Evolutionary conservation across 2,113 vertebrate species (phyloP).

Genomic region (Calypte anna): DNA sequence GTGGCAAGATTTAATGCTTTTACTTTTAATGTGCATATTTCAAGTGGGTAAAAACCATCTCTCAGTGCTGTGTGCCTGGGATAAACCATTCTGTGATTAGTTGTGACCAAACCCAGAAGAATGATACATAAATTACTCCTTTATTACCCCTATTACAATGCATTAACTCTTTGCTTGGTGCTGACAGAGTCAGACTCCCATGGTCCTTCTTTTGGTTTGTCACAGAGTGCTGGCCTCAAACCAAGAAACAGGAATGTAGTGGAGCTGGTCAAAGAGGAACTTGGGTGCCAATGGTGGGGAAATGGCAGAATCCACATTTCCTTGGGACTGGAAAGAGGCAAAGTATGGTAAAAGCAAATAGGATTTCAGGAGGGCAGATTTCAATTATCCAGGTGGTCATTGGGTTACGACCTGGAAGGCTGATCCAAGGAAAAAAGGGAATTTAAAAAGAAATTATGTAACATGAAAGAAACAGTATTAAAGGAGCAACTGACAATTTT

Average conservation of each 20-base stretch:
- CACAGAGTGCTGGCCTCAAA: background rate
- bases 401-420: background rate
- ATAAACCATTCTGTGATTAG: background rate
- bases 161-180: conserved; percentile 14
- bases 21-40: background rate
- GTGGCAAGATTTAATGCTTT: background rate
- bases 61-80: background rate
- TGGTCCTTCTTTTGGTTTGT: background rate
- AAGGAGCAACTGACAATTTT: background rate
- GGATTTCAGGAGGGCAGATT: background rate
- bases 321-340: background rate
- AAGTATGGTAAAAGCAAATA: background rate
- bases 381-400: background rate
- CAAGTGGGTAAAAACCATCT: background rate
- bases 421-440: background rate
- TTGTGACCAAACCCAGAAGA: conserved; percentile 4
- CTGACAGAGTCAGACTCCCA: background rate
- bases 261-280: background rate
- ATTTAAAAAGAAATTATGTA: background rate
- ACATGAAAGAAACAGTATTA: background rate
- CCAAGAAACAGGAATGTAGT: background rate
- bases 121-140: conserved; percentile 1
- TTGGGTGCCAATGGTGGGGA: background rate
- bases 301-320: conserved; percentile 35
- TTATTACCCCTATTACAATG: conserved; percentile 34